Evolutionary conservation across 2,113 vertebrate species (phyloP).

Genomic region (Sprattus sprattus): DNA sequence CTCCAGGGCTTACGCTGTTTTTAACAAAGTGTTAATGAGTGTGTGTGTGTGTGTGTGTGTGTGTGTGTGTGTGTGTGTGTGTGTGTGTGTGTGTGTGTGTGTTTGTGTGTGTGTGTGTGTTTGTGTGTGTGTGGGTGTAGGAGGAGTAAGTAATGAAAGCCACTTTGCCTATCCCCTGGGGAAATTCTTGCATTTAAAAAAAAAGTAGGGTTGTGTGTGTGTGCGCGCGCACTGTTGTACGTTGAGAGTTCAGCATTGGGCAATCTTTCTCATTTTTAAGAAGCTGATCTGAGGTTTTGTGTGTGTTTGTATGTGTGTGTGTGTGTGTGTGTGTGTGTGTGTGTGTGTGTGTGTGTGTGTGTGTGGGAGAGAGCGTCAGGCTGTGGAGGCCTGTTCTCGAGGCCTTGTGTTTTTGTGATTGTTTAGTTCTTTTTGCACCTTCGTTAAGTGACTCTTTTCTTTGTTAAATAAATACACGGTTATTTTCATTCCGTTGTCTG

Average conservation of each 20-base stretch:
- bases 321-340: neutral
- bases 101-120: too few species aligned
- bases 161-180: neutral
- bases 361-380: too few species aligned
- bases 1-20: neutral
- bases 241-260: neutral
- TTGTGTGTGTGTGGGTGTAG: neutral
- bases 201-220: neutral
- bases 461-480: too few species aligned
- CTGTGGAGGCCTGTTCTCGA: too few species aligned
- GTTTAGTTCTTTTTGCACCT: too few species aligned
- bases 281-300: neutral
- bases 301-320: neutral
- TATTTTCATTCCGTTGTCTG: too few species aligned
- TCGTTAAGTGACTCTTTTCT: too few species aligned
- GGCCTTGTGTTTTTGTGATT: too few species aligned
- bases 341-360: too few species aligned
- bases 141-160: neutral
- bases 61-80: neutral
- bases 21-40: neutral
- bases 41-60: neutral
- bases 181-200: neutral
- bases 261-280: neutral
- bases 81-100: neutral
- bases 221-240: neutral